Conservation (phyloP, 2,888 invertebrate genomes). For the Folsomia manolachei region DNA sequence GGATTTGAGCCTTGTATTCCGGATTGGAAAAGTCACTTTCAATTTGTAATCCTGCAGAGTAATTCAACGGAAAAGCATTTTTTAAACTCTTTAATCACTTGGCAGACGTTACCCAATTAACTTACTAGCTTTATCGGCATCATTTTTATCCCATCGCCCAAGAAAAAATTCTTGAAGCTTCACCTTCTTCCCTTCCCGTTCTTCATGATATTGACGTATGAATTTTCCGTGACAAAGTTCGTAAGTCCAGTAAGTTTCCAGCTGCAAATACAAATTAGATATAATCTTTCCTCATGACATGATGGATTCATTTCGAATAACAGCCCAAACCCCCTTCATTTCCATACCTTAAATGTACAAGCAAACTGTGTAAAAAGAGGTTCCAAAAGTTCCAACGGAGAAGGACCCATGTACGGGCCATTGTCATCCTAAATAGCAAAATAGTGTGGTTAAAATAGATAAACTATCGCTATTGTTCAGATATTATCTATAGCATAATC, state of each 20-base stretch:
- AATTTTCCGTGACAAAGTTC: slow-evolving; percentile 91
- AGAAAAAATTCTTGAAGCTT: slow-evolving; percentile 81
- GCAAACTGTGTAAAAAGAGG: slow-evolving; percentile 73
- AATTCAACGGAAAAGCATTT: background rate
- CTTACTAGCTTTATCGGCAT: slow-evolving; percentile 59
- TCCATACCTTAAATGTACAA: slow-evolving; percentile 71
- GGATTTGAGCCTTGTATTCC: slow-evolving; percentile 39
- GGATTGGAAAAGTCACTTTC: slow-evolving; percentile 47
- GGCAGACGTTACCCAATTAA: background rate
- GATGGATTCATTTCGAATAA: background rate
- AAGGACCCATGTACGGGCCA: slow-evolving; percentile 69
- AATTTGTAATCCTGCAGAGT: slow-evolving; percentile 48
- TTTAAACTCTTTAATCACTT: background rate
- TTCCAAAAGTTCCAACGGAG: slow-evolving; percentile 72
- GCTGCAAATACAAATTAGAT: slow-evolving; percentile 52
- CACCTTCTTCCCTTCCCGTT: slow-evolving; percentile 80
- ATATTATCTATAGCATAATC: slow-evolving; percentile 4
- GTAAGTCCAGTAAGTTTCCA: slow-evolving; percentile 94
- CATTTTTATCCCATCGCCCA: slow-evolving; percentile 70
- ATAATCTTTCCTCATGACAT: background rate
- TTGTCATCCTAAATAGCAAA: slow-evolving; percentile 57
- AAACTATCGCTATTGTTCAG: slow-evolving; percentile 3
- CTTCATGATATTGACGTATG: slow-evolving; percentile 93
- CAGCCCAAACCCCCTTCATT: background rate
- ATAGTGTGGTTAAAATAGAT: no score